These are phyloP conservation scores for Panzeria rudis DNA, from an alignment of 2,888 invertebrate species.

Conservation along the genomic window DNA sequence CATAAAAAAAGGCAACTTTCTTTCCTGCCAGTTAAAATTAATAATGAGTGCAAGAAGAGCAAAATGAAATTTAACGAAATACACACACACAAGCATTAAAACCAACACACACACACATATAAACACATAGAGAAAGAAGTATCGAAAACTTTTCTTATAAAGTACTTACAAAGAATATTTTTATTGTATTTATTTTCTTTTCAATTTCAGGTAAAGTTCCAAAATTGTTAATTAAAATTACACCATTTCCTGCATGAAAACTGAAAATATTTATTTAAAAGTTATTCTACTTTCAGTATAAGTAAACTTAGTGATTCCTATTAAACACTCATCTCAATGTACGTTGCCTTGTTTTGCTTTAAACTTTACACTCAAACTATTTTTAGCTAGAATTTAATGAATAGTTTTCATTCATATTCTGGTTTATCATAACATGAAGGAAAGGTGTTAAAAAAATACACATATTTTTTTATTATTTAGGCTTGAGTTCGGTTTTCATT, in stretches of 20 bases:
- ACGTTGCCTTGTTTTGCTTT: too few relatives aligned
- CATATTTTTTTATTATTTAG: too few relatives aligned
- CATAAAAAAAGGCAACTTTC: conserved; percentile 13
- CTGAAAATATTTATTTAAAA: not conserved
- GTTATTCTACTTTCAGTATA: too few relatives aligned
- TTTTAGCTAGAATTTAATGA: too few relatives aligned
- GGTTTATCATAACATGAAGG: too few relatives aligned
- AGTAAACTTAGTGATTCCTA: too few relatives aligned
- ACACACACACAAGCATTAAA: not conserved
- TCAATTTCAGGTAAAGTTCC: conserved; percentile 21
- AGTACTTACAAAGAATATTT: not conserved
- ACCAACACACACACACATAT: not conserved
- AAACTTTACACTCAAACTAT: too few relatives aligned
- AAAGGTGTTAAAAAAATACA: too few relatives aligned
- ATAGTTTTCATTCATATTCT: too few relatives aligned
- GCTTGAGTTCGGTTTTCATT: too few relatives aligned
- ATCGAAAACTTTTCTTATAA: conserved; percentile 13
- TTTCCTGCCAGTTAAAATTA: conserved; percentile 55
- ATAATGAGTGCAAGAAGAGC: conserved; percentile 42
- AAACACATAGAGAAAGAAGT: not conserved
- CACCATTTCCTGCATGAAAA: not conserved
- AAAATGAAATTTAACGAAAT: conserved; percentile 3
- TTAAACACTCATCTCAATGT: too few relatives aligned
- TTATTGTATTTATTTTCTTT: conserved; percentile 4
- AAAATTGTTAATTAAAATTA: conserved; percentile 48